phyloP scores from a whole-genome alignment of 2,797 vertebrate species.

The Phrynocephalus forsythii region DNA sequence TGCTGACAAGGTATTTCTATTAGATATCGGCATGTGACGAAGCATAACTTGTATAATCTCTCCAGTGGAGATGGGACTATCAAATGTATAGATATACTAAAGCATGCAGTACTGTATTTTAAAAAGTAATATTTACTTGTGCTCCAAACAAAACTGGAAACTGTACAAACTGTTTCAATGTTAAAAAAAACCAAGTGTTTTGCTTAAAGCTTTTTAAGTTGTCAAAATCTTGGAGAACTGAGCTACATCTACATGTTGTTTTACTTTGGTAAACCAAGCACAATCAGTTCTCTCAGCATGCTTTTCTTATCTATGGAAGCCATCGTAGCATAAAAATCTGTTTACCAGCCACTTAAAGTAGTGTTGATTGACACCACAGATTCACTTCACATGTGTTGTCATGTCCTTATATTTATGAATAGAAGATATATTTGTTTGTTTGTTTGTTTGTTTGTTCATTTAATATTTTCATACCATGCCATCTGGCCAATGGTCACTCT shows the following conservation, averaged over 20 bases:
- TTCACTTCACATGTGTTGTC: not conserved
- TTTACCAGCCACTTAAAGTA: not conserved
- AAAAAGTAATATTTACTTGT: not conserved
- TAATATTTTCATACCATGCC: too few relatives aligned
- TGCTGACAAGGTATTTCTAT: not conserved
- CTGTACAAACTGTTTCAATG: not conserved
- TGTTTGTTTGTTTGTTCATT: too few relatives aligned
- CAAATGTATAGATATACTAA: not conserved
- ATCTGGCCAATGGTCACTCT: too few relatives aligned
- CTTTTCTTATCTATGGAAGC: not conserved
- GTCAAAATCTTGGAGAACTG: too few relatives aligned
- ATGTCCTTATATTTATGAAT: not conserved
- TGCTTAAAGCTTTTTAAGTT: too few relatives aligned
- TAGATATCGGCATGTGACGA: not conserved
- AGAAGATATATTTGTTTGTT: not conserved
- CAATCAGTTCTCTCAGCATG: not conserved
- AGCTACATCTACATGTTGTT: not conserved
- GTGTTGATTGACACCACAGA: not conserved
- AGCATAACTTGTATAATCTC: not conserved
- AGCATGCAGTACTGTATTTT: too few relatives aligned
- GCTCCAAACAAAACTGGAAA: not conserved
- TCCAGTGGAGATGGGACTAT: not conserved
- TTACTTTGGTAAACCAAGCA: not conserved
- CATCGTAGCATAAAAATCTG: not conserved
- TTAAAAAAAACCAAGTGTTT: not conserved